Conservation (phyloP, 2,888 invertebrate species). For the Dioctria linearis region DNA sequence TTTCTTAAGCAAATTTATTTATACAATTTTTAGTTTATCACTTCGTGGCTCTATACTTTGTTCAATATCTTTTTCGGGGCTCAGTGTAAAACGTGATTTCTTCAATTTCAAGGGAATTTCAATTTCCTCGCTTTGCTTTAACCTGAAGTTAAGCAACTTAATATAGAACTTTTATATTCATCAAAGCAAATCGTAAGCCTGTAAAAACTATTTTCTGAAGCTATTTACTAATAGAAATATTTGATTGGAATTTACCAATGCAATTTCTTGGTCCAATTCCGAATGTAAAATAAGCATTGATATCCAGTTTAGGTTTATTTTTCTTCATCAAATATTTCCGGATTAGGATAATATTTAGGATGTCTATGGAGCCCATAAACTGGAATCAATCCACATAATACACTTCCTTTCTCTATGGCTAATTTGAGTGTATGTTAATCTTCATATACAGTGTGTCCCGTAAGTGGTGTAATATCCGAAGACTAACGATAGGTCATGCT, state of each 20-base stretch:
- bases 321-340: constrained; percentile 74
- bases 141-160: constrained; percentile 48
- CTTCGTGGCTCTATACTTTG: too few species aligned
- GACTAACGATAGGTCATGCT: too few species aligned
- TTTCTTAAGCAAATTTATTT: too few species aligned
- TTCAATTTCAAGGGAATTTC: too few species aligned
- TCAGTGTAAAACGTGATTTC: too few species aligned
- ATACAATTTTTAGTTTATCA: too few species aligned
- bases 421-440: constrained; percentile 57
- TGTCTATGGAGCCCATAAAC: constrained; percentile 72
- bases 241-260: constrained; percentile 70
- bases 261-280: constrained; percentile 77
- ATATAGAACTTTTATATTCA: constrained; percentile 51
- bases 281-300: constrained; percentile 73
- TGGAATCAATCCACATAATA: constrained; percentile 64
- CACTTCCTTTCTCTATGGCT: constrained; percentile 48
- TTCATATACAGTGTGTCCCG: too few species aligned
- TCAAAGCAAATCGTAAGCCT: constrained; percentile 55
- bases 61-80: too few species aligned
- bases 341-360: constrained; percentile 73
- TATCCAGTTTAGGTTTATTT: constrained; percentile 68
- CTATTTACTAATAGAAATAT: not conserved
- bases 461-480: too few species aligned
- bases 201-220: not conserved
- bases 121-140: constrained; percentile 43